phyloP scores from a whole-genome alignment of 2,888 invertebrate genomes.

The Caenorhabditis virilis region DNA sequence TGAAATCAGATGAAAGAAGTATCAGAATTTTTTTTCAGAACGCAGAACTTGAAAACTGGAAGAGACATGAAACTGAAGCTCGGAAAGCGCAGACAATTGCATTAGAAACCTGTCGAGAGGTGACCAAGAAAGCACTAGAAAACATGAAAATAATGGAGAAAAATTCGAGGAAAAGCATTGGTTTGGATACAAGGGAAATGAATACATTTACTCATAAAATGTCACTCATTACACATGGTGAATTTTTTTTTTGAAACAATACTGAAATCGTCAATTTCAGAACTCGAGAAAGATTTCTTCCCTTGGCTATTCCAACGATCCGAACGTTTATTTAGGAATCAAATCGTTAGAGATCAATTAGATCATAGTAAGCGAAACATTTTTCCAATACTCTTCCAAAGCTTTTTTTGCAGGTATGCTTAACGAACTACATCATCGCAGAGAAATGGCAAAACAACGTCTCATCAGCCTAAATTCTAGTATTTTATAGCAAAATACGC shows the following conservation, averaged over 20 bases:
- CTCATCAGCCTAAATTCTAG: conserved; percentile 8
- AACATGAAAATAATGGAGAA: conserved; percentile 30
- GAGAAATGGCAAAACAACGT: conserved; percentile 14
- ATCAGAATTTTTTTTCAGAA: too few species aligned
- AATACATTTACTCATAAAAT: conserved; percentile 31
- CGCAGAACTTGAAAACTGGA: conserved; percentile 24
- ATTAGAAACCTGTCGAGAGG: conserved; percentile 32
- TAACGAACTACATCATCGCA: conserved; percentile 13
- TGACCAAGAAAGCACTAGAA: conserved; percentile 26
- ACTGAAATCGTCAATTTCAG: too few species aligned
- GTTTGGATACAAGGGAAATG: conserved; percentile 44
- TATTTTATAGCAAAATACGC: too few species aligned
- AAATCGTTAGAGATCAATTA: conserved; percentile 12
- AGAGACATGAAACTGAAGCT: conserved; percentile 15
- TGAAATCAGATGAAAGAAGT: too few species aligned
- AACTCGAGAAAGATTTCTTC: conserved; percentile 61
- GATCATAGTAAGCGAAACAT: conserved; percentile 19
- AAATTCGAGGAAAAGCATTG: conserved; percentile 40
- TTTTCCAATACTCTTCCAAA: neutral
- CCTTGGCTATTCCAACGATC: conserved; percentile 59
- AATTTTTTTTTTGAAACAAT: too few species aligned
- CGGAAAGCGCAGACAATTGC: conserved; percentile 29
- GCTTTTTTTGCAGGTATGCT: conserved; percentile 15
- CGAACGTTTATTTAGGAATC: conserved; percentile 33
- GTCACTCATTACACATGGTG: conserved; percentile 37